These are phyloP conservation scores for Tauraco erythrolophus DNA, from an alignment of 2,113 vertebrate species.

Conservation along the genomic window DNA sequence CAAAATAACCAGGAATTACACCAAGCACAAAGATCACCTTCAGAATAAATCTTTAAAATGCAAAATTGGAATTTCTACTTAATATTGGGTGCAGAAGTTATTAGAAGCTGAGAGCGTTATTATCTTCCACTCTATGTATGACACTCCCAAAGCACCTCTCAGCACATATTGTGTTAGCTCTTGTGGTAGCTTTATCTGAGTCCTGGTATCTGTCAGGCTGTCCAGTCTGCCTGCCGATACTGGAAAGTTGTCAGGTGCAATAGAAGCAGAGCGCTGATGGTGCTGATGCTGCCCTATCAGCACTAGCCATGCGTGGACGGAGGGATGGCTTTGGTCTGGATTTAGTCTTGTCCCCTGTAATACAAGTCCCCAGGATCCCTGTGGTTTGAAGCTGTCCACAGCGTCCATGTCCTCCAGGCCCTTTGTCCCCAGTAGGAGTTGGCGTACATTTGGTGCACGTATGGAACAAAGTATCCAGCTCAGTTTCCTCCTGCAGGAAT, in stretches of 20 bases:
- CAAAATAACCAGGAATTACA: neutral
- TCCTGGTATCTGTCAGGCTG: neutral
- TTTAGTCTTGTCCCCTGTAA: neutral
- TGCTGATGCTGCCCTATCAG: neutral
- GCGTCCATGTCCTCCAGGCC: neutral
- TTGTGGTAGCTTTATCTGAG: neutral
- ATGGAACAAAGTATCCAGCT: neutral
- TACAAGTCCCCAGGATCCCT: neutral
- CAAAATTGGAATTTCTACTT: neutral
- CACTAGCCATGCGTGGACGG: neutral
- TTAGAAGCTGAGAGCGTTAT: neutral
- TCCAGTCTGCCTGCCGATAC: fast-evolving
- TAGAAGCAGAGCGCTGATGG: neutral
- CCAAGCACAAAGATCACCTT: neutral
- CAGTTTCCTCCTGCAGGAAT: neutral
- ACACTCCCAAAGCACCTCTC: neutral
- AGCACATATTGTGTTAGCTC: neutral
- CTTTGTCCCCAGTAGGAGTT: neutral
- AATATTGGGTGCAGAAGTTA: neutral
- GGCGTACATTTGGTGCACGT: neutral
- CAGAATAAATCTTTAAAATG: neutral
- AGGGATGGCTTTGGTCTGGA: neutral
- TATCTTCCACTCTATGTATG: neutral
- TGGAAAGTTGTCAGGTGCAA: neutral
- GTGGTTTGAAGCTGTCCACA: neutral